Evolutionary conservation across 2,113 vertebrate species (phyloP).

Genomic region (Aldabrachelys gigantea): DNA sequence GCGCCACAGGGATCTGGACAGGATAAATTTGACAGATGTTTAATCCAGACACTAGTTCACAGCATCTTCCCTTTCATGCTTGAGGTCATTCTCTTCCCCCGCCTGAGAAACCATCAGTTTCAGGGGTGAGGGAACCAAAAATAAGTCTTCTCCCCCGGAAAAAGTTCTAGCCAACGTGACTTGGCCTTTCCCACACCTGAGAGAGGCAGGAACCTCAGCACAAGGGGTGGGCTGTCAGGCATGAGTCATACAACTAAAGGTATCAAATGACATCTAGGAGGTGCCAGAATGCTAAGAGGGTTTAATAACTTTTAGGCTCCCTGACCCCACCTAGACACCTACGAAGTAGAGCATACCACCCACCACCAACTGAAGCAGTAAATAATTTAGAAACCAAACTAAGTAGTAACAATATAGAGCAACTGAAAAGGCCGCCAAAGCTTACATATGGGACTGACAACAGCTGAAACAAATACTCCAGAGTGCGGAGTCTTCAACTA

Average conservation of each 20-base stretch:
- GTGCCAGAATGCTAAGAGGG: background rate
- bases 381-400: background rate
- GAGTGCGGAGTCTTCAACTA: background rate
- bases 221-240: background rate
- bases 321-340: background rate
- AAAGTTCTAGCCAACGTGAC: background rate
- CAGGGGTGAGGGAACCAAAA: constrained; percentile 30
- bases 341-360: background rate
- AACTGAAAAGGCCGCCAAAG: background rate
- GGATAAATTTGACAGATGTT: constrained; percentile 57
- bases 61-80: background rate
- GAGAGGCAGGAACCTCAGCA: background rate
- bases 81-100: background rate
- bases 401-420: background rate
- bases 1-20: constrained; percentile 51
- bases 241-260: rapidly evolving
- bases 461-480: background rate
- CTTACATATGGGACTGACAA: background rate
- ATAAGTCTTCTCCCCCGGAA: background rate
- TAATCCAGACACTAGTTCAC: background rate
- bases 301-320: background rate
- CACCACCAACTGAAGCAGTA: background rate
- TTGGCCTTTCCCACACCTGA: background rate
- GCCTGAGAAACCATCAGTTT: background rate
- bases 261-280: background rate